A percentile compares a stretch with the other conserved stretches of the same genome.
These are phyloP conservation scores for Rutpela maculata DNA, from an alignment of 2,888 invertebrate species.

Conservation along the genomic window DNA sequence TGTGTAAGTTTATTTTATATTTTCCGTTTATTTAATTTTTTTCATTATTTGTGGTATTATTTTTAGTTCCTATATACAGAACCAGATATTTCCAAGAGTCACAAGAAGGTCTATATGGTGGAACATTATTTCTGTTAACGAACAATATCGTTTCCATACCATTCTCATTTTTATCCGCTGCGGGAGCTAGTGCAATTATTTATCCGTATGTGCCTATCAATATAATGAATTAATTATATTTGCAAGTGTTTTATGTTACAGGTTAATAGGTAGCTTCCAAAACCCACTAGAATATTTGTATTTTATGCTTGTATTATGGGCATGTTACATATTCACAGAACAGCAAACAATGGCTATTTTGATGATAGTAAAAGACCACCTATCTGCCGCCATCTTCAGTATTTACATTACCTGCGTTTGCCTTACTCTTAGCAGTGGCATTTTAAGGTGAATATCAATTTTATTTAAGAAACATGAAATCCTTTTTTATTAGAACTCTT, in stretches of 20 bases:
- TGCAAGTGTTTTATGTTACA: constrained; percentile 64
- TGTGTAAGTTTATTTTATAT: constrained; percentile 77
- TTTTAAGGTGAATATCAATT: constrained; percentile 79
- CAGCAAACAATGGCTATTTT: constrained; percentile 89
- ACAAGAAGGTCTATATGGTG: constrained; percentile 91
- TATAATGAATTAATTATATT: background rate
- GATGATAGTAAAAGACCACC: constrained; percentile 86
- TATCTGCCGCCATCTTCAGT: constrained; percentile 86
- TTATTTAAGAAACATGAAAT: background rate
- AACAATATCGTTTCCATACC: constrained; percentile 89
- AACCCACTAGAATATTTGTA: constrained; percentile 80
- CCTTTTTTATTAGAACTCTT: background rate
- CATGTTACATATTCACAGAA: constrained; percentile 89
- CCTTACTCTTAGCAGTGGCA: constrained; percentile 83
- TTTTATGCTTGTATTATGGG: constrained; percentile 86
- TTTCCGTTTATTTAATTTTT: background rate
- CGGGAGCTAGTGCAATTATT: constrained; percentile 83
- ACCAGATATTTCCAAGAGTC: constrained; percentile 95
- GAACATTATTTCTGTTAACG: constrained; percentile 87
- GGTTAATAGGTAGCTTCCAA: constrained; percentile 77
- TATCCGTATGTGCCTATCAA: constrained; percentile 79
- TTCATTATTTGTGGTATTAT: background rate
- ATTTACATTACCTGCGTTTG: constrained; percentile 86
- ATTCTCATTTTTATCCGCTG: constrained; percentile 85
- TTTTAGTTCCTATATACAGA: constrained; percentile 87